phyloP scores from a whole-genome alignment of 2,888 invertebrate species.

The Parapristionchus giblindavisi region DNA sequence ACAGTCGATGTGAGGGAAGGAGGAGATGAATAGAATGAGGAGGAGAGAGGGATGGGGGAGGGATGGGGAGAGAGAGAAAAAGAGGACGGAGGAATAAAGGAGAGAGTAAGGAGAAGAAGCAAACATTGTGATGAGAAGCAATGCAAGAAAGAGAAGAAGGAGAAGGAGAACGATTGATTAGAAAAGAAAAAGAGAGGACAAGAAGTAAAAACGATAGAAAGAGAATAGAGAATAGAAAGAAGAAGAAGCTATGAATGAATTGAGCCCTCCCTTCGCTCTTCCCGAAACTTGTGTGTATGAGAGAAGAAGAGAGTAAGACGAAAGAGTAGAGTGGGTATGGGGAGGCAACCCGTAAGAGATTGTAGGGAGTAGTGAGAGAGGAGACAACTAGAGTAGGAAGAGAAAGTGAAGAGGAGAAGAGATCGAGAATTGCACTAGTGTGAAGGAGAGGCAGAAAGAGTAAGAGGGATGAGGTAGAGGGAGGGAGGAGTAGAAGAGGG shows the following conservation, averaged over 20 bases:
- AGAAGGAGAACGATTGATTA: background rate
- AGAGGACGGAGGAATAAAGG: background rate
- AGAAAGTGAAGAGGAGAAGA: background rate
- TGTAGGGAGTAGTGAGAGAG: background rate
- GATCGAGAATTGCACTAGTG: constrained; percentile 8
- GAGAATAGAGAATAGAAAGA: background rate
- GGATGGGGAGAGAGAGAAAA: constrained; percentile 3
- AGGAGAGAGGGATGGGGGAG: background rate
- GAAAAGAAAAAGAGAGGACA: background rate
- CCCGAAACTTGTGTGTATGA: constrained; percentile 8
- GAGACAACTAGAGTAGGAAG: background rate
- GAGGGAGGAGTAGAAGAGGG: constrained; percentile 12
- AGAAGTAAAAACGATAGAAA: background rate
- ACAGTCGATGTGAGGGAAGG: constrained; percentile 14
- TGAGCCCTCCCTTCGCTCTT: constrained; percentile 20
- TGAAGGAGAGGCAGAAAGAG: background rate
- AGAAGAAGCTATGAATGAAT: background rate
- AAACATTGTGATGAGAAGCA: background rate
- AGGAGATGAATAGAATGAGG: constrained; percentile 18
- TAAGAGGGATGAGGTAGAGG: constrained; percentile 2
- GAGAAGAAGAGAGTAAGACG: background rate
- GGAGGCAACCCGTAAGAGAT: no score
- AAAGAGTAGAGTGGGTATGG: no score
- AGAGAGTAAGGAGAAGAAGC: background rate
- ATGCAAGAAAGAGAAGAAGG: background rate